Evolutionary conservation across 2,113 vertebrate species (phyloP).

Genomic region (Zosterops pallidus): DNA sequence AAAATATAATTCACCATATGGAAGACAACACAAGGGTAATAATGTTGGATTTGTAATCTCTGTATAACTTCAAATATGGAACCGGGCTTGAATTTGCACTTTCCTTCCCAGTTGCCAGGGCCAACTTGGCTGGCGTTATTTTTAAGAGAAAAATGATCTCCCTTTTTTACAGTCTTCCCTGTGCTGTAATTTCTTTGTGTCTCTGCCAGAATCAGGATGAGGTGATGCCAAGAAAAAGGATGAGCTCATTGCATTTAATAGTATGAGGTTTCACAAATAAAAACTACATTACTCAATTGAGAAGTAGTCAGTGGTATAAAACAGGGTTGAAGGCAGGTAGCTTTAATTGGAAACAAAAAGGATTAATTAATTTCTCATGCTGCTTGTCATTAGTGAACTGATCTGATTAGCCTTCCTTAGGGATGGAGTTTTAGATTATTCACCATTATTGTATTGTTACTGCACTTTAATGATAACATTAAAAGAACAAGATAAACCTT

Average conservation of each 20-base stretch:
- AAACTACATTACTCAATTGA: neutral
- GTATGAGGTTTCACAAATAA: conserved; percentile 55
- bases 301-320: neutral
- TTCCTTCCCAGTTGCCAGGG: conserved; percentile 16
- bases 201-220: conserved; percentile 41
- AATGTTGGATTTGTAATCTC: neutral
- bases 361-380: neutral
- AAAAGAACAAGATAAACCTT: neutral
- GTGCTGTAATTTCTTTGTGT: conserved; percentile 56
- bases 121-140: conserved; percentile 53
- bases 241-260: conserved; percentile 64
- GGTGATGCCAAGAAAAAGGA: conserved; percentile 56
- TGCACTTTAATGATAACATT: neutral
- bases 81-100: conserved; percentile 6
- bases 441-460: conserved; percentile 35
- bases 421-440: conserved; percentile 40
- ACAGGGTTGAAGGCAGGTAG: neutral
- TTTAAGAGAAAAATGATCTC: conserved; percentile 71
- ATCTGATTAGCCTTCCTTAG: conserved; percentile 6
- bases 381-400: neutral
- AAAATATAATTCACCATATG: neutral
- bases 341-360: neutral
- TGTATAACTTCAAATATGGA: neutral
- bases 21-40: neutral
- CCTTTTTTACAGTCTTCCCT: conserved; percentile 59